Conservation (phyloP, 1,140 invertebrate genomes). For the Agrypnia vestita region DNA sequence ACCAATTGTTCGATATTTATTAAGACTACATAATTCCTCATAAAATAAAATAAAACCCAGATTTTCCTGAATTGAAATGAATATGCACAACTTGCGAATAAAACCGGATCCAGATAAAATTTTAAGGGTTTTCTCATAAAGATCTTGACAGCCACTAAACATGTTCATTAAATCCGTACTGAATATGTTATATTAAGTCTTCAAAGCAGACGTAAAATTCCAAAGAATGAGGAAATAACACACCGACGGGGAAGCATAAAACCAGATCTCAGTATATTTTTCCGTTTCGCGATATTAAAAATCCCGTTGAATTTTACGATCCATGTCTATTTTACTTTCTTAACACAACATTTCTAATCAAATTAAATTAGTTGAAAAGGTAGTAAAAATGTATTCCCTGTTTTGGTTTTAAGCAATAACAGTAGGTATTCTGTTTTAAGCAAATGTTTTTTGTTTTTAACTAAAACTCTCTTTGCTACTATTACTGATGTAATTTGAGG, state of each 20-base stretch:
- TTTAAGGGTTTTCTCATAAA: constrained; percentile 17
- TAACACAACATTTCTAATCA: too few relatives aligned
- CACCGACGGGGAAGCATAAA: constrained; percentile 10
- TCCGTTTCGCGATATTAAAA: constrained; percentile 11
- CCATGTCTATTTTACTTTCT: too few relatives aligned
- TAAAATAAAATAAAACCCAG: too few relatives aligned
- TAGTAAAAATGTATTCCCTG: too few relatives aligned
- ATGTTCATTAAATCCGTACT: constrained; percentile 27
- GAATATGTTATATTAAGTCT: constrained; percentile 32
- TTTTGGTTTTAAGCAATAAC: too few relatives aligned
- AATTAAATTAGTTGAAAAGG: too few relatives aligned
- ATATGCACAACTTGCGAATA: neutral
- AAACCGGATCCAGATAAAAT: neutral
- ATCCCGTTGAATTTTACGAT: constrained; percentile 5
- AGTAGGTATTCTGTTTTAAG: too few relatives aligned
- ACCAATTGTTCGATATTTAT: too few relatives aligned
- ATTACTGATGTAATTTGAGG: too few relatives aligned
- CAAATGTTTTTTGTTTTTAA: too few relatives aligned
- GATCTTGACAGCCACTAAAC: constrained; percentile 8
- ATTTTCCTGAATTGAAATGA: neutral
- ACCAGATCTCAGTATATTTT: constrained; percentile 14
- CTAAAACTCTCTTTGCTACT: too few relatives aligned
- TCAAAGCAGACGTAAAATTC: neutral
- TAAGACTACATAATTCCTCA: too few relatives aligned
- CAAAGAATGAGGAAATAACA: neutral